These are phyloP conservation scores for Semaprochilodus insignis DNA, from an alignment of 2,797 vertebrate genomes.

Conservation along the genomic window DNA sequence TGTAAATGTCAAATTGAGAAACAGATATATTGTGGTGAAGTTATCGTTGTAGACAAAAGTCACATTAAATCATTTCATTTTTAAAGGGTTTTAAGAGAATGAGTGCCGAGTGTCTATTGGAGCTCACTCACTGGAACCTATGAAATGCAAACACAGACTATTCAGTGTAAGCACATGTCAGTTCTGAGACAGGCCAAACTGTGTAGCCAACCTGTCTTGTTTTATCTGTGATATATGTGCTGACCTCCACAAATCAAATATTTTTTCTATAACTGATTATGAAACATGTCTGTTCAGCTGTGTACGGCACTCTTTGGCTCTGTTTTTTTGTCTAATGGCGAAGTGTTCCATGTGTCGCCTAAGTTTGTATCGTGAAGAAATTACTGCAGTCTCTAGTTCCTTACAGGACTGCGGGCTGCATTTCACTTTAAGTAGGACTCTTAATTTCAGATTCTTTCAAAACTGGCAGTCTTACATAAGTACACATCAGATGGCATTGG, in stretches of 20 bases:
- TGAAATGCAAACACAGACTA: background rate
- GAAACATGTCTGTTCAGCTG: constrained; percentile 41
- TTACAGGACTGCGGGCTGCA: background rate
- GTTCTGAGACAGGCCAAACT: background rate
- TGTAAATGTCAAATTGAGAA: background rate
- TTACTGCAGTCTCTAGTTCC: background rate
- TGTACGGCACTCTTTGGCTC: constrained; percentile 26
- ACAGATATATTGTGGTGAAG: background rate
- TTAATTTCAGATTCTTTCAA: constrained; percentile 16
- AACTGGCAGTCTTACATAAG: constrained; percentile 2
- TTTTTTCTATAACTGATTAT: constrained; percentile 50
- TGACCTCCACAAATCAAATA: constrained; percentile 52
- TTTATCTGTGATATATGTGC: constrained; percentile 5
- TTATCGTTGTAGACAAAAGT: background rate
- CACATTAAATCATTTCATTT: background rate
- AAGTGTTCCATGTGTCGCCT: constrained; percentile 5
- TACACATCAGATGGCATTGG: constrained; percentile 31
- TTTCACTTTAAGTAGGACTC: background rate
- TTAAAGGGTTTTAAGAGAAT: background rate
- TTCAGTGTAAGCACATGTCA: constrained; percentile 11
- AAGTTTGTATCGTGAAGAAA: constrained; percentile 19
- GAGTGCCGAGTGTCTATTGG: background rate
- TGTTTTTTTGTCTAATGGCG: constrained; percentile 47
- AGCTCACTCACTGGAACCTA: background rate
- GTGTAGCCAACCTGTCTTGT: background rate